Base-by-base conservation (phyloP, 2,888 invertebrate species). In the Tribolium freemani region DNA sequence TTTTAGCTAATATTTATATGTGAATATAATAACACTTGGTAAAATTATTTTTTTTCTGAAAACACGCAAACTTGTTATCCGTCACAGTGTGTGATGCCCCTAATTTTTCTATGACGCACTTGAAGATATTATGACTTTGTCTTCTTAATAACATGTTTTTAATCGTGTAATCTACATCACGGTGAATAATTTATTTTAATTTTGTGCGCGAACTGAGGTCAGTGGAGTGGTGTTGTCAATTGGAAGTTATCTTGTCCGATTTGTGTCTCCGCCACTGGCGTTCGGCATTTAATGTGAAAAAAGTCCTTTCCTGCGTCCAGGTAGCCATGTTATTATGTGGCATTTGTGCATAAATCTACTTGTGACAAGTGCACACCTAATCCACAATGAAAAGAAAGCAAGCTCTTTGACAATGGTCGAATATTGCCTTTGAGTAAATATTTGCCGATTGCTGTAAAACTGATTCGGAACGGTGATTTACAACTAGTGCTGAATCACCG, bases 401-500 rank as follows among this genome's bases (percentile, higher is more conserved):
- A 77, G 76, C 70, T 54, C 72, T 69, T 58, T 51, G 72, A 84
- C 84, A 84, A 84, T 80, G 75, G 77, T 58, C 77, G 78, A 80
- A 81, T 80, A 80, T 80, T 79, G 78, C 83, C 84, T 85, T 85
- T 85, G 84, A 83, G 85, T 84, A 85, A 86, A 86, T 85, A 85
- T 85, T 86, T 85, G 84, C 84, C 85, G 85, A 84, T 83, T 72
- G 82, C 78, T 80, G 83, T 79, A 81, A 80, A 79, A 79, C 80
- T 78, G 82, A 82, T 83, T 82, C 74, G 81, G 75, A 80, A 83
- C 81, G 82, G 82, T 82, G 83, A 84, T 84, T 84, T 83, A 83
- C 80, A 80, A 80, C 83, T 79, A 78, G 77, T 81, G 83, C 83
- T 82, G 84, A 84, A 81, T 84, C 83, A 84, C 82, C 77, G 54